These are phyloP conservation scores for Monodelphis domestica DNA, from an alignment of 2,797 vertebrate genomes.

Conservation along the genomic window DNA sequence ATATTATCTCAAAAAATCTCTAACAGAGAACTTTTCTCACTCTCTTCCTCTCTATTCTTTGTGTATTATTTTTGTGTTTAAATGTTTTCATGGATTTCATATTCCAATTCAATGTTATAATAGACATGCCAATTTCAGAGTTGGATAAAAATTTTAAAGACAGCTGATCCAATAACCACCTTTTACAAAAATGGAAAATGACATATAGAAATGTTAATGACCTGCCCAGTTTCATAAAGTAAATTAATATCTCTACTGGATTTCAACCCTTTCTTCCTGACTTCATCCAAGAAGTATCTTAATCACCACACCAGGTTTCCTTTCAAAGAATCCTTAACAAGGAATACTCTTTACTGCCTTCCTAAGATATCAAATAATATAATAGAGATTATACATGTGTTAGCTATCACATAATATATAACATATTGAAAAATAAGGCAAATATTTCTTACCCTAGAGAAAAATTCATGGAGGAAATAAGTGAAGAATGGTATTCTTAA, in stretches of 20 bases:
- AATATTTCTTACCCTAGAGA: too few relatives aligned
- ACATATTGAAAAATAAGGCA: too few relatives aligned
- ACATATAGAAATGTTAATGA: not conserved
- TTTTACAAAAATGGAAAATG: not conserved
- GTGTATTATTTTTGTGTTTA: not conserved
- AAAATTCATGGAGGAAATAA: too few relatives aligned
- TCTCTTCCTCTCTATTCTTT: not conserved
- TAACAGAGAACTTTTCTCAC: not conserved
- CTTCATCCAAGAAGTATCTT: not conserved
- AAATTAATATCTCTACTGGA: not conserved
- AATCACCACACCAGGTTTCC: not conserved
- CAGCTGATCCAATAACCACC: not conserved
- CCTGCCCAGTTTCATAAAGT: not conserved
- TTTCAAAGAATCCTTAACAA: not conserved
- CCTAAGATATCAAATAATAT: too few relatives aligned
- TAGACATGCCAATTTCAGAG: not conserved
- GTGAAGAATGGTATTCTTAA: too few relatives aligned
- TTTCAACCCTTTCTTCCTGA: not conserved
- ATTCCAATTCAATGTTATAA: not conserved
- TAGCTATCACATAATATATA: too few relatives aligned
- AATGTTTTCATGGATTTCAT: not conserved
- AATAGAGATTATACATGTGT: too few relatives aligned
- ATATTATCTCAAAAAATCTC: not conserved
- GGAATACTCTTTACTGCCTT: not conserved
- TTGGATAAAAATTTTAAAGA: not conserved